Percentiles rank a stretch among this genome's conserved stretches.
phyloP scores from a whole-genome alignment of 2,113 vertebrate species.

The Crotalus helleri region DNA sequence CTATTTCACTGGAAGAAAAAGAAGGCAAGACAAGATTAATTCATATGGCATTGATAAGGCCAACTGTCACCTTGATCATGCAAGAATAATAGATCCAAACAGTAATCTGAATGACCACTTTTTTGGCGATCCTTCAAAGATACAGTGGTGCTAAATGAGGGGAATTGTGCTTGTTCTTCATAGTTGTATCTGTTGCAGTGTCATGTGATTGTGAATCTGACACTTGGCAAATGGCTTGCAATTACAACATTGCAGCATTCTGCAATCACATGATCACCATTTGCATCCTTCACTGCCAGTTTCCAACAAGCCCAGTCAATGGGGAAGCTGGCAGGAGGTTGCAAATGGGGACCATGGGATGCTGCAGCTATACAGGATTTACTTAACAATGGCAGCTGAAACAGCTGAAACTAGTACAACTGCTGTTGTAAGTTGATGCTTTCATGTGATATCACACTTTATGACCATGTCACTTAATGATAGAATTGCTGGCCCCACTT shows the following conservation, averaged over 20 bases:
- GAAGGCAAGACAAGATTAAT: background rate
- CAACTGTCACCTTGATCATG: background rate
- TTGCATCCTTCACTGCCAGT: background rate
- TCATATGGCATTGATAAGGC: background rate
- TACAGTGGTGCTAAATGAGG: background rate
- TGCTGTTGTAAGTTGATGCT: background rate
- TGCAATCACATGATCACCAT: background rate
- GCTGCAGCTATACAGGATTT: background rate
- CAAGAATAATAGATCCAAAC: background rate
- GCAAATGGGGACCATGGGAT: background rate
- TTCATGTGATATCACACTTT: background rate
- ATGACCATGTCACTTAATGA: background rate
- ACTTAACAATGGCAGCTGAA: background rate
- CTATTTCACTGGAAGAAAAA: background rate
- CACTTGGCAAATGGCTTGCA: background rate
- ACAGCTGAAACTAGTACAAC: background rate
- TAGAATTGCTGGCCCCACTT: background rate
- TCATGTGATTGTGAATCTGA: background rate
- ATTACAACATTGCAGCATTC: background rate
- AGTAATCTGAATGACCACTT: background rate
- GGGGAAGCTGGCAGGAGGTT: background rate
- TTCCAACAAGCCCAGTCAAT: background rate
- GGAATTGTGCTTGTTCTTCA: background rate
- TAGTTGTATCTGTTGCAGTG: background rate
- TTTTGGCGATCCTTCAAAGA: background rate